Evolutionary conservation across 2,888 invertebrate genomes (phyloP).

Genomic region (Lingula anatina): DNA sequence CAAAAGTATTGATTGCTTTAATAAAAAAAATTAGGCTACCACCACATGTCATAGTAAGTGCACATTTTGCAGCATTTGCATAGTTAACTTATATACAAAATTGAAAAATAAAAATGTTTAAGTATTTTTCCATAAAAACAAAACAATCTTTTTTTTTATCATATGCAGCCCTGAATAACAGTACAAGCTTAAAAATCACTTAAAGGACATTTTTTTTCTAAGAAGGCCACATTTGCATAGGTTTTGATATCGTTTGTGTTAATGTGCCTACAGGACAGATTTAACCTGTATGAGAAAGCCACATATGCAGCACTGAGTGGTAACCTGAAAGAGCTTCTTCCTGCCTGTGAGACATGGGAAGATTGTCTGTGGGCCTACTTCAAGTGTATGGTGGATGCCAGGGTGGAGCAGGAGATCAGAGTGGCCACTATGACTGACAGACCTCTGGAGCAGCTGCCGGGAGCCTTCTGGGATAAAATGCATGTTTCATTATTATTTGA

Average conservation of each 20-base stretch:
- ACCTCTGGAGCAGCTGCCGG: slow-evolving; percentile 30
- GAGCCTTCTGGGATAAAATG: slow-evolving; percentile 37
- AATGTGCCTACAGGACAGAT: slow-evolving; percentile 24
- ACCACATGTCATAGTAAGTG: too few species aligned
- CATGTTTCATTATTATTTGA: slow-evolving; percentile 11
- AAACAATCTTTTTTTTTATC: too few species aligned
- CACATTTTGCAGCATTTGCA: too few species aligned
- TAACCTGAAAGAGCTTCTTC: slow-evolving; percentile 70
- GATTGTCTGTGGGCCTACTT: slow-evolving; percentile 87
- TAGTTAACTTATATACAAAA: too few species aligned
- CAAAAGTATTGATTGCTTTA: too few species aligned
- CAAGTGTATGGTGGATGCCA: slow-evolving; percentile 66
- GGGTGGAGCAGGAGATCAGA: slow-evolving; percentile 75
- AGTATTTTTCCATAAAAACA: too few species aligned
- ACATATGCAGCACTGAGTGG: slow-evolving; percentile 78
- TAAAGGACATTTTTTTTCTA: too few species aligned
- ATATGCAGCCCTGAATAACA: too few species aligned
- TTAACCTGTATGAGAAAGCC: slow-evolving; percentile 56
- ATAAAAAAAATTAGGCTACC: too few species aligned
- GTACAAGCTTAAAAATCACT: too few species aligned
- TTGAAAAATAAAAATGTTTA: too few species aligned
- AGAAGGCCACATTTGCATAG: too few species aligned
- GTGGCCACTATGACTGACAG: slow-evolving; percentile 56
- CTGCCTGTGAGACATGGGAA: slow-evolving; percentile 77
- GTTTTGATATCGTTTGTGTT: background rate